These are phyloP conservation scores for Grus americana DNA, from an alignment of 2,113 vertebrate species.

Conservation along the genomic window DNA sequence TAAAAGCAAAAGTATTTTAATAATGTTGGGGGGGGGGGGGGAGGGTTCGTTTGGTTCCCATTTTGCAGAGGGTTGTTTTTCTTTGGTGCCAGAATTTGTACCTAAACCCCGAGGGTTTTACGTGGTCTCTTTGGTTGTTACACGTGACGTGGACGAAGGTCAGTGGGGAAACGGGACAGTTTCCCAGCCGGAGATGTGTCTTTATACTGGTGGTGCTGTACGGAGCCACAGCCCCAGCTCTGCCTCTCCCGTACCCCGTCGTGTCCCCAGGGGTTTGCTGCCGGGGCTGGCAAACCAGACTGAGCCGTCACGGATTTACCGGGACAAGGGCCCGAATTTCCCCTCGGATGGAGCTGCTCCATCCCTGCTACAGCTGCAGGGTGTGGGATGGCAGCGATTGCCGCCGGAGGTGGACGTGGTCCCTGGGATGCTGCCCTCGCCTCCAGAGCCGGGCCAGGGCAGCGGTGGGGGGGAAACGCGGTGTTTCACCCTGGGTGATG, in stretches of 20 bases:
- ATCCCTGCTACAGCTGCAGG: background rate
- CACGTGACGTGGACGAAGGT: background rate
- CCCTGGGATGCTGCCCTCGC: background rate
- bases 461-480: fast-evolving
- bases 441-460: fast-evolving
- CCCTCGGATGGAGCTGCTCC: background rate
- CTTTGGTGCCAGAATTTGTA: conserved; percentile 75
- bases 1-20: conserved; percentile 80
- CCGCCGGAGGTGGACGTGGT: fast-evolving
- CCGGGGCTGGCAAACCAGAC: background rate
- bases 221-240: background rate
- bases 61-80: conserved; percentile 44
- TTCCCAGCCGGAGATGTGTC: background rate
- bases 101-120: conserved; percentile 70
- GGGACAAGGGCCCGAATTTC: background rate
- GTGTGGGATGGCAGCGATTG: background rate
- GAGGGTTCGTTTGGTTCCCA: conserved; percentile 11
- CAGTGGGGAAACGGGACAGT: fast-evolving
- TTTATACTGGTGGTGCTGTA: background rate
- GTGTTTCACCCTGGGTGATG: background rate
- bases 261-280: background rate
- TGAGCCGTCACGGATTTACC: background rate
- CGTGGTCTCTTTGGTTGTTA: background rate
- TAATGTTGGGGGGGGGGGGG: conserved; percentile 28
- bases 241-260: background rate